These are phyloP conservation scores for Drosophila kurseongensis DNA, from an alignment of 1,140 invertebrate genomes.

Conservation along the genomic window DNA sequence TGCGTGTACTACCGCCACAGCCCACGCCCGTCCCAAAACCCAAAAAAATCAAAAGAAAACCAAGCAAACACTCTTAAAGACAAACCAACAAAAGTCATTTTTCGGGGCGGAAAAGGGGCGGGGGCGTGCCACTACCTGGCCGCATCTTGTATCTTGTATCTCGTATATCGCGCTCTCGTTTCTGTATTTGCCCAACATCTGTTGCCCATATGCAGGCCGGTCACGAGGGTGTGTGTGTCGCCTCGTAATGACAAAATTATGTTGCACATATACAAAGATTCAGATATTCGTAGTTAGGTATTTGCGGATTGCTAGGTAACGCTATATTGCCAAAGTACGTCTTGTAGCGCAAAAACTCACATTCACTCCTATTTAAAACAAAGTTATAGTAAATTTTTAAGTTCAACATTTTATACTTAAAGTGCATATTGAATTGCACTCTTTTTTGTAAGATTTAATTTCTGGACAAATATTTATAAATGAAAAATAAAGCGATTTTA, in stretches of 20 bases:
- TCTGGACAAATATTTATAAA: too few species aligned
- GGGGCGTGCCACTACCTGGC: constrained; percentile 69
- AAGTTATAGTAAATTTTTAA: too few species aligned
- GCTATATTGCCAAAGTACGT: constrained; percentile 7
- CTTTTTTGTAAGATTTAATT: too few species aligned
- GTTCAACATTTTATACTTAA: too few species aligned
- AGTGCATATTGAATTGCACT: too few species aligned
- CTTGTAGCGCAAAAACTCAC: background rate
- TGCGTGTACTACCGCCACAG: constrained; percentile 23
- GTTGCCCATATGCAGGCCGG: constrained; percentile 74
- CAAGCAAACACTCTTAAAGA: constrained; percentile 44
- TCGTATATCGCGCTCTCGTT: constrained; percentile 20
- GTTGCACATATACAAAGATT: constrained; percentile 65
- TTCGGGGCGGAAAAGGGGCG: constrained; percentile 20
- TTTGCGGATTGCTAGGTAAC: constrained; percentile 23
- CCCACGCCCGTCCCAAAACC: constrained; percentile 44
- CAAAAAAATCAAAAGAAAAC: constrained; percentile 9
- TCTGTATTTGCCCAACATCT: constrained; percentile 72
- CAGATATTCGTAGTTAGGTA: constrained; percentile 29
- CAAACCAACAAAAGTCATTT: constrained; percentile 56
- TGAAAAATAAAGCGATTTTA: too few species aligned
- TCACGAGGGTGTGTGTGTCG: constrained; percentile 28
- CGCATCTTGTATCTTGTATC: constrained; percentile 41
- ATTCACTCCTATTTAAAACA: background rate
- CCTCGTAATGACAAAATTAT: constrained; percentile 81